Evolutionary conservation across 1,140 invertebrate genomes (phyloP).

Genomic region (Trichonephila inaurata): DNA sequence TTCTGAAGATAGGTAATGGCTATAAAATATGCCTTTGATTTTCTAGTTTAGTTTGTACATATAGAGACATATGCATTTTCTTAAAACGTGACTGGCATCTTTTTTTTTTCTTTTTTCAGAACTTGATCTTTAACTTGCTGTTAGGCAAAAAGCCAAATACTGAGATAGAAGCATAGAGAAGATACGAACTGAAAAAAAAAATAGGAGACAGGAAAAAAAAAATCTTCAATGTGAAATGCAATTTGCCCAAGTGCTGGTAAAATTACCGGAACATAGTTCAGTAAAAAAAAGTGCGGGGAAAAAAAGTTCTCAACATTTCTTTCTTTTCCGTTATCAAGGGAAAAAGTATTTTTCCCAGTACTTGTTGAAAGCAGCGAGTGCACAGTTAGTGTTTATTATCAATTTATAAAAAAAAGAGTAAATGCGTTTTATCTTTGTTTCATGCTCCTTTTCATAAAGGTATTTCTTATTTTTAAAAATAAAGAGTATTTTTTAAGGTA

Average conservation of each 20-base stretch:
- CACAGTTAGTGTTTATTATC: constrained; percentile 41
- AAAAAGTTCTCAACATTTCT: background rate
- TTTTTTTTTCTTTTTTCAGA: too few relatives aligned
- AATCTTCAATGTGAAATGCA: constrained; percentile 43
- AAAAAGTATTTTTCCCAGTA: constrained; percentile 20
- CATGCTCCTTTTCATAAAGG: too few relatives aligned
- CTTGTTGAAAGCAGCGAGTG: constrained; percentile 44
- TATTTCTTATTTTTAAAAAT: too few relatives aligned
- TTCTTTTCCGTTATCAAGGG: background rate
- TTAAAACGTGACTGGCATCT: background rate
- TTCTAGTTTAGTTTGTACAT: background rate
- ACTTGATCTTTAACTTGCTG: constrained; percentile 15
- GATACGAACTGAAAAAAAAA: background rate
- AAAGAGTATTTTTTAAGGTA: too few relatives aligned
- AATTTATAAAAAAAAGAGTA: constrained; percentile 7
- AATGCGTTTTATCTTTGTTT: too few relatives aligned
- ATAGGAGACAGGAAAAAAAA: background rate
- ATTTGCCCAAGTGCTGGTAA: constrained; percentile 59
- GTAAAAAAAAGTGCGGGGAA: background rate
- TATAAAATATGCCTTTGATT: too few relatives aligned
- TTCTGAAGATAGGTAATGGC: too few relatives aligned
- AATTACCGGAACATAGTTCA: constrained; percentile 53
- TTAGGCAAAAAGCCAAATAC: constrained; percentile 46
- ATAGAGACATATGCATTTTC: background rate
- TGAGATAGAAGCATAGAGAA: background rate